Base-by-base conservation (phyloP, 2,797 vertebrate genomes). In the Ctenopoma kingsleyae region DNA sequence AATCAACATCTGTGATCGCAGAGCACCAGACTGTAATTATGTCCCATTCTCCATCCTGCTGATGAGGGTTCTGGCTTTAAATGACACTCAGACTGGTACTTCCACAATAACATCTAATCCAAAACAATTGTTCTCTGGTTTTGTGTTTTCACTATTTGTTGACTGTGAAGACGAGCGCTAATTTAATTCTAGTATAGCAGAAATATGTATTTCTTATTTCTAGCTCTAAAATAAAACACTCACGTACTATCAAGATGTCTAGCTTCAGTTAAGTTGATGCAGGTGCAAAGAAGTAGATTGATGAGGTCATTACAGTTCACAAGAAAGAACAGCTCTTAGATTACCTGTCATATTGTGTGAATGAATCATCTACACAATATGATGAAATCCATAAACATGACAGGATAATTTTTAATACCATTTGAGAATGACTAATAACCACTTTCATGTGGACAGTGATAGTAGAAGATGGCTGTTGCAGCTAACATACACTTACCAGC, bases 341-440 rank as follows among this genome's bases (percentile, higher is more conserved):
- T 66, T 67, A 32, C 5, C 25, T 27, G 25, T 27, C 25, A 27
- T 4, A 27, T 27, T 27, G 4, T 27, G 25, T 5, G 25, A 27
- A 27, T 27, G 25, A 27, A 27, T 27, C 25, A 76, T 71, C 35
- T 6, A 19, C 8, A 11, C 30, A 61, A 71, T 46, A 80, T 67
- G 43, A 80, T 63, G 30, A 48, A 27, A 80, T 83, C 74, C 59
- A 77, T 78, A 70, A 82, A 84, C 71, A 81, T 70, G 67, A 68
- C 60, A 32, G 22, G 69, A 64, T 75, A 74, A 63, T 62, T 72
- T 51, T 23, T 38, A 50, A 73, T 68, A 64, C 50, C 22, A 19
- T 65, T 62, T 62, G 30, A n/a, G 23, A 36, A 41, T 22, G 19
- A 68, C 20, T 75, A 52, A 74, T 76, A 32, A 23, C 12, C 38